phyloP scores from a whole-genome alignment of 2,797 vertebrate genomes.

The Poeciliopsis paucimaculata region DNA sequence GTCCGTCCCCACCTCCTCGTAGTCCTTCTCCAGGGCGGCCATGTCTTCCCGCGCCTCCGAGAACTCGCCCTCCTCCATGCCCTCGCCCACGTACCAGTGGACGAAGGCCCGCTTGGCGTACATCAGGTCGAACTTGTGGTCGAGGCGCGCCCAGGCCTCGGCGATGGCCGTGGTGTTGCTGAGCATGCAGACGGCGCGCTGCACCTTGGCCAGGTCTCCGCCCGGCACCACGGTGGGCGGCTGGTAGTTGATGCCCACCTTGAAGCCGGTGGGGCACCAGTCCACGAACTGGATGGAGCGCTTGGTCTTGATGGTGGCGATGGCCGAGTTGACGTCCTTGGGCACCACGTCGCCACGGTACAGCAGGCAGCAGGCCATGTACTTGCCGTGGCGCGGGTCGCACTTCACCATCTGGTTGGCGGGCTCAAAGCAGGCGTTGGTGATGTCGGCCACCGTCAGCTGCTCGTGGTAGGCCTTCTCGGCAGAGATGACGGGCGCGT shows the following conservation, averaged over 20 bases:
- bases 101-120: conserved; percentile 81
- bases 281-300: conserved; percentile 91
- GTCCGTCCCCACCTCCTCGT: conserved; percentile 9
- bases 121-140: conserved; percentile 81
- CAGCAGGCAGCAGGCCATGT: conserved; percentile 13
- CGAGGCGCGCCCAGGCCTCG: conserved; percentile 64
- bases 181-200: conserved; percentile 88
- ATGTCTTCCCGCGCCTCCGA: conserved; percentile 75
- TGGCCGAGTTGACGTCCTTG: not conserved
- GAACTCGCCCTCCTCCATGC: conserved; percentile 84
- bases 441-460: conserved; percentile 76
- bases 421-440: conserved; percentile 82
- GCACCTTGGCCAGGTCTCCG: conserved; percentile 86
- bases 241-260: conserved; percentile 87
- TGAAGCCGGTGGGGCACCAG: conserved; percentile 91
- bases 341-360: conserved; percentile 7
- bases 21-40: conserved; percentile 18
- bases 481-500: conserved; percentile 80
- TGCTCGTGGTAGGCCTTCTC: conserved; percentile 83
- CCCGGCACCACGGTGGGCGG: conserved; percentile 83
- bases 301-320: conserved; percentile 81
- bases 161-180: conserved; percentile 83
- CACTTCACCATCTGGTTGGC: conserved; percentile 83
- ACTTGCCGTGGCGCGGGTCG: conserved; percentile 8
- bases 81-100: conserved; percentile 80